Conservation (phyloP, 2,113 vertebrate genomes). For the Cololabis saira region DNA sequence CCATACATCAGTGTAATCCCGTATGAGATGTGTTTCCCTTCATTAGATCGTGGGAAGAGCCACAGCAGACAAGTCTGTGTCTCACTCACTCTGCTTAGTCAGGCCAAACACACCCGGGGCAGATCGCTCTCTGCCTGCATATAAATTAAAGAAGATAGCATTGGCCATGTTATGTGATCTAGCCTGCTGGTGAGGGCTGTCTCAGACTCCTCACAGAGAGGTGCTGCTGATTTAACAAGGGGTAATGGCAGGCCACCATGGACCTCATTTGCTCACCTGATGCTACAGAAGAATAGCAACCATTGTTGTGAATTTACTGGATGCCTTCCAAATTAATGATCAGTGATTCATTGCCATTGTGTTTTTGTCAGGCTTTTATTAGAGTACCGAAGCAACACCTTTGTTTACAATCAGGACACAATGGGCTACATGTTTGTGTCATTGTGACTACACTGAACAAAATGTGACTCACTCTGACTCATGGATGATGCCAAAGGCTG, state of each 20-base stretch:
- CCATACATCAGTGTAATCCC: conserved; percentile 4
- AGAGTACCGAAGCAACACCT: conserved; percentile 22
- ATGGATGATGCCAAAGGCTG: conserved; percentile 6
- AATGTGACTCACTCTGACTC: conserved; percentile 32
- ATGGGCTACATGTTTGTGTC: conserved; percentile 9
- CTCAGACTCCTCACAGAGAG: conserved; percentile 61
- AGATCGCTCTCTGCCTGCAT: conserved; percentile 69
- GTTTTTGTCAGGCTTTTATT: conserved; percentile 30
- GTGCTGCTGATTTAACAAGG: conserved; percentile 45
- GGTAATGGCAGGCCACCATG: conserved; percentile 51
- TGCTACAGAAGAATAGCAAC: conserved; percentile 49
- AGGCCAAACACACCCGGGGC: conserved; percentile 66
- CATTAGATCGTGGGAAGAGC: conserved; percentile 56
- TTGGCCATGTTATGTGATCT: conserved; percentile 58
- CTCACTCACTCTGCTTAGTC: conserved; percentile 73
- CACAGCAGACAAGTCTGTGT: conserved; percentile 67
- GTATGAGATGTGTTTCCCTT: conserved; percentile 39
- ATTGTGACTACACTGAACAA: conserved; percentile 26
- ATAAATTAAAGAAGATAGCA: conserved; percentile 71
- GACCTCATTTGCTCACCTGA: conserved; percentile 44
- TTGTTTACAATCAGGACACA: conserved; percentile 34
- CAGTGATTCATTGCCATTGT: conserved; percentile 44
- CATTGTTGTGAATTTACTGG: conserved; percentile 34
- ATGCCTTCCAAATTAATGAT: conserved; percentile 21
- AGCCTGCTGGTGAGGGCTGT: conserved; percentile 37